phyloP scores from a whole-genome alignment of 2,113 vertebrate species.

The Oryzias curvinotus region DNA sequence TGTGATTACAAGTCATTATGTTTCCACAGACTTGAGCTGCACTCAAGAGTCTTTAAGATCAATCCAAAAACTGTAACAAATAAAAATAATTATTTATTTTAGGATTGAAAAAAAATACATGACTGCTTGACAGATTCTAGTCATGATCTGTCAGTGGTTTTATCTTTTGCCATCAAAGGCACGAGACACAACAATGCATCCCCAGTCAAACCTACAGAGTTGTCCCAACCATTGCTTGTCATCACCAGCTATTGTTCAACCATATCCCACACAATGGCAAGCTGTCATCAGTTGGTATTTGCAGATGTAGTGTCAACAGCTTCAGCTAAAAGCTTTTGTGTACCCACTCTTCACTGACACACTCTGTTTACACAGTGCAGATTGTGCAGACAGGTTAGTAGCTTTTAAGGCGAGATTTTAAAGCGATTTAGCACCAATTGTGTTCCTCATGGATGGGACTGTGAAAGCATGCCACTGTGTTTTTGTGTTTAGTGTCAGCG shows the following conservation, averaged over 20 bases:
- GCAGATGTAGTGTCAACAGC: slow-evolving; percentile 35
- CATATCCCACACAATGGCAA: slow-evolving; percentile 32
- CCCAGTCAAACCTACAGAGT: slow-evolving; percentile 3
- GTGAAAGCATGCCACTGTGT: slow-evolving; percentile 10
- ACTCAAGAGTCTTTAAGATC: neutral
- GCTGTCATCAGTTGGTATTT: slow-evolving; percentile 23
- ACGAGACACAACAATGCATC: slow-evolving; percentile 14
- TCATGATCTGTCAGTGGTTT: neutral
- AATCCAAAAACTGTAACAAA: neutral
- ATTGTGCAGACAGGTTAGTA: slow-evolving; percentile 34
- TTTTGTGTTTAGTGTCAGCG: slow-evolving; percentile 15
- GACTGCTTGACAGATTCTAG: slow-evolving; percentile 1
- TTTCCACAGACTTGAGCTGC: neutral
- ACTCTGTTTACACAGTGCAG: slow-evolving; percentile 10
- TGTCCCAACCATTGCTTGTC: slow-evolving; percentile 20
- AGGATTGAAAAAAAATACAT: neutral
- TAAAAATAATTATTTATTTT: neutral
- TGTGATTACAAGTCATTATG: neutral
- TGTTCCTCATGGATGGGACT: neutral
- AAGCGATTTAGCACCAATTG: slow-evolving; percentile 18
- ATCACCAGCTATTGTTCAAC: slow-evolving; percentile 46
- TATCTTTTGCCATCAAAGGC: neutral
- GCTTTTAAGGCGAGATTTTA: neutral
- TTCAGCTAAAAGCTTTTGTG: slow-evolving; percentile 28
- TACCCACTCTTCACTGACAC: slow-evolving; percentile 6